A percentile compares a stretch with the other conserved stretches of the same genome.
These are phyloP conservation scores for Luehdorfia chinensis DNA, from an alignment of 1,140 invertebrate species.

Conservation along the genomic window DNA sequence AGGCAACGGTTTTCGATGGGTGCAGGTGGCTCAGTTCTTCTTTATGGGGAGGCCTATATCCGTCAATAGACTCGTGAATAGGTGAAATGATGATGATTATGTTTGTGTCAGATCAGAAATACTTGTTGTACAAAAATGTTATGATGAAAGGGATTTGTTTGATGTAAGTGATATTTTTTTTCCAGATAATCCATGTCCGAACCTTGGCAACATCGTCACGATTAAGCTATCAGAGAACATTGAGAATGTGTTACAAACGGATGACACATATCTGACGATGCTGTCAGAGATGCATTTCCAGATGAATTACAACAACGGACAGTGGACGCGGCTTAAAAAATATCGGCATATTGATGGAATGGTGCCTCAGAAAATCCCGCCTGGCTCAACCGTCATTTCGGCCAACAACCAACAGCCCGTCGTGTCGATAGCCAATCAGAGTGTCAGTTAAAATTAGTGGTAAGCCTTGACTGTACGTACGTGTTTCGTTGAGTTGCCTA, in stretches of 20 bases:
- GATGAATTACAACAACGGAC: conserved; percentile 97
- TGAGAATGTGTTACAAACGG: conserved; percentile 87
- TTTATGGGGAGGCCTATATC: no score
- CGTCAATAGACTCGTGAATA: not conserved
- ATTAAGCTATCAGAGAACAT: conserved; percentile 94
- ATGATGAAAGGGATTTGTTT: not conserved
- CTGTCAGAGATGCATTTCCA: conserved; percentile 96
- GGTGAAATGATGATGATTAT: no score
- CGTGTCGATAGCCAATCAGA: conserved; percentile 63
- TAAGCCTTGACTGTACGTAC: no score
- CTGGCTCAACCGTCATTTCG: conserved; percentile 59
- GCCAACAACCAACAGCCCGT: conserved; percentile 59
- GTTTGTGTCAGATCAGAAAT: not conserved
- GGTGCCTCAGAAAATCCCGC: conserved; percentile 65
- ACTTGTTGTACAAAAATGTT: not conserved
- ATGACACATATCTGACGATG: conserved; percentile 85
- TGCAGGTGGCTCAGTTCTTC: no score
- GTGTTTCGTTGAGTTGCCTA: not conserved
- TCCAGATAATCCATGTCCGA: conserved; percentile 95
- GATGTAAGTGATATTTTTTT: conserved; percentile 28
- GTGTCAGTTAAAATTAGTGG: conserved; percentile 45
- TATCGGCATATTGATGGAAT: conserved; percentile 81
- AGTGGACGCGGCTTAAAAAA: conserved; percentile 95
- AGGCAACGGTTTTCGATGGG: no score
- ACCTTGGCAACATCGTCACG: conserved; percentile 94